Evolutionary conservation across 2,113 vertebrate species (phyloP).

Genomic region (Lampris megalopsis): DNA sequence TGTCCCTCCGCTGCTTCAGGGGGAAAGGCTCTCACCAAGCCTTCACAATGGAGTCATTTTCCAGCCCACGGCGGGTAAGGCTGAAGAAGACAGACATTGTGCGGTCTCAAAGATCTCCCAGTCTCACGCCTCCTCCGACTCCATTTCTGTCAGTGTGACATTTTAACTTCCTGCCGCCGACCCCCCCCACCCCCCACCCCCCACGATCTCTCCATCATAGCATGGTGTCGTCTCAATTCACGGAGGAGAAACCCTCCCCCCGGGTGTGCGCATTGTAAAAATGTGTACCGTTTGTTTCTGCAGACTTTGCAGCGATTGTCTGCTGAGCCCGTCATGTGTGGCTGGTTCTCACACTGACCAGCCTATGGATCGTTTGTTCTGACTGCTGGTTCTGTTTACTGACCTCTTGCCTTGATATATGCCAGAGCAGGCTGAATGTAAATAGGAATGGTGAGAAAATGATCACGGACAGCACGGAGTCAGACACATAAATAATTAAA

Average conservation of each 20-base stretch:
- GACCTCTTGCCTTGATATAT: slow-evolving; percentile 67
- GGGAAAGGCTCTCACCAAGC: slow-evolving; percentile 51
- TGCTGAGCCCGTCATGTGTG: slow-evolving; percentile 17
- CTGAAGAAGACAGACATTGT: slow-evolving; percentile 75
- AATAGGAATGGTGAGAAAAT: slow-evolving; percentile 60
- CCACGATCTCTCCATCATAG: slow-evolving; percentile 28
- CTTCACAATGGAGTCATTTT: slow-evolving; percentile 72
- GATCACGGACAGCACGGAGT: slow-evolving; percentile 39
- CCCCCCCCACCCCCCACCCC: slow-evolving; percentile 16
- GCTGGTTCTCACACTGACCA: slow-evolving; percentile 45
- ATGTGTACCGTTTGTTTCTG: slow-evolving; percentile 37
- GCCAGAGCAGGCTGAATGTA: slow-evolving; percentile 65
- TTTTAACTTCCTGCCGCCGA: slow-evolving; percentile 68
- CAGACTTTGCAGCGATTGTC: slow-evolving; percentile 12
- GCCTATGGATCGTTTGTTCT: slow-evolving; percentile 57
- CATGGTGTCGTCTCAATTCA: slow-evolving; percentile 26
- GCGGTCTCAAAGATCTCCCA: slow-evolving; percentile 69
- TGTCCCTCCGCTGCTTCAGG: slow-evolving; percentile 44
- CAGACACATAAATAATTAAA: slow-evolving; percentile 51
- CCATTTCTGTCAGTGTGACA: slow-evolving; percentile 44
- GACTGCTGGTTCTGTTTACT: slow-evolving; percentile 55
- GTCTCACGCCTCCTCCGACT: slow-evolving; percentile 58
- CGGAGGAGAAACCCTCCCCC: not conserved
- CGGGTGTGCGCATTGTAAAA: slow-evolving; percentile 27
- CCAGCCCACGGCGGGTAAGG: slow-evolving; percentile 28